phyloP scores from a whole-genome alignment of 2,113 vertebrate species.

The Tylochromis polylepis region DNA sequence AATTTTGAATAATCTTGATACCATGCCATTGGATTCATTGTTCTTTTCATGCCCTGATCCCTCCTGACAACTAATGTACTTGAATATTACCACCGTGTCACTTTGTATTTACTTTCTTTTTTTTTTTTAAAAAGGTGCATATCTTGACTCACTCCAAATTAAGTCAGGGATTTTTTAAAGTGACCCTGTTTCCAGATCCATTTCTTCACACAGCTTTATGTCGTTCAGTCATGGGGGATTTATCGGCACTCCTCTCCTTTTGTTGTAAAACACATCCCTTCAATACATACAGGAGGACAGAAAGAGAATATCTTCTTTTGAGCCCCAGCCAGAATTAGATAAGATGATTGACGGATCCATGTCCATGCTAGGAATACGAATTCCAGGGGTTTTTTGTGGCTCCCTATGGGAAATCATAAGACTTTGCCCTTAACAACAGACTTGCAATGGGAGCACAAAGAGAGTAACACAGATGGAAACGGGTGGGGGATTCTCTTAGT shows the following conservation, averaged over 20 bases:
- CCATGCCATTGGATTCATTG: background rate
- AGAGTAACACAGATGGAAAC: background rate
- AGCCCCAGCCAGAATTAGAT: conserved; percentile 42
- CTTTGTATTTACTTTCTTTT: background rate
- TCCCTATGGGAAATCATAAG: conserved; percentile 44
- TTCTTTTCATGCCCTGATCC: background rate
- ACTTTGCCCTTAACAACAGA: background rate
- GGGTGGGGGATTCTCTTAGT: background rate
- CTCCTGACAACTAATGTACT: background rate
- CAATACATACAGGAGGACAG: conserved; percentile 38
- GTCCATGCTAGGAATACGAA: conserved; percentile 65
- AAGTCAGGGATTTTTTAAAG: conserved; percentile 40
- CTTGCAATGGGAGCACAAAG: background rate
- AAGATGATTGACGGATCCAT: conserved; percentile 67
- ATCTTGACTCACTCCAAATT: conserved; percentile 9
- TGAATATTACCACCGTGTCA: background rate
- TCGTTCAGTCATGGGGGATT: conserved; percentile 56
- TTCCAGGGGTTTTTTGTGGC: conserved; percentile 54
- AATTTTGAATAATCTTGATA: background rate
- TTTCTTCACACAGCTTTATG: conserved; percentile 49
- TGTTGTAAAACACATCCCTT: conserved; percentile 54
- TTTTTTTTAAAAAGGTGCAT: background rate
- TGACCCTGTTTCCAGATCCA: conserved; percentile 24
- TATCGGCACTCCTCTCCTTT: conserved; percentile 49
- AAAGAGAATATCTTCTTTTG: conserved; percentile 53